Evolutionary conservation across 2,797 vertebrate genomes (phyloP), one percentile per base, ranked within the genome.

Genomic region (Enteromius paludinosus): DNA sequence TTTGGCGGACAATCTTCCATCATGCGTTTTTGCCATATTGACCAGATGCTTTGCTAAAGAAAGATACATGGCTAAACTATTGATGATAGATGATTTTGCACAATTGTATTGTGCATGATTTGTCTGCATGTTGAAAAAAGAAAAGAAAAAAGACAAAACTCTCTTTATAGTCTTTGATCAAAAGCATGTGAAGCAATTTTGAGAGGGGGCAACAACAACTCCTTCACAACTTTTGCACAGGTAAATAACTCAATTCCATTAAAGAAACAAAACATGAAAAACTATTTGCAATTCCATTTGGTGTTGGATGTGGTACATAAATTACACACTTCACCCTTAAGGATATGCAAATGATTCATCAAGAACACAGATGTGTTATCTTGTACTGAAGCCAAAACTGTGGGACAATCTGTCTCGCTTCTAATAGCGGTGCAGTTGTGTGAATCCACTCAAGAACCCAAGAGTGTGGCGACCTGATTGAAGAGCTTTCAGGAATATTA

Each of bases 401-500:
- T 3, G 17, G 62, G 38, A 62, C 17, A 35, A 78, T 66, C 76
- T 25, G 45, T 61, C 28, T 47, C 41, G 66, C 78, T 59, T 66
- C 23, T 52, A 25, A 72, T 23, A 23, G 33, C 4, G 3, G 35
- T 45, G 38, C 56, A 59, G 17, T 56, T 68, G 64, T 54, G n/a
- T 52, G 47, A 79, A 49, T 80, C 52, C 78, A 80, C 68, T 61
- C 10, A n/a, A 47, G 17, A 70, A 47, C 4, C 17, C 52, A 61
- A 43, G 38, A 71, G 25, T 15, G 79, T 28, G 25, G 33, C 81
- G 74, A 84, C 74, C 79, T 70, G 84, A 84, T 87, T 84, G 56
- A 62, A 83, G 70, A 79, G 79, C 82, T 79, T 73, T 85, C 30
- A 25, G 33, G 25, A 35, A 71, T 62, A 84, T 81, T 45, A 68